Base-by-base conservation (phyloP, 2,797 vertebrate genomes). In the Merluccius polli region DNA sequence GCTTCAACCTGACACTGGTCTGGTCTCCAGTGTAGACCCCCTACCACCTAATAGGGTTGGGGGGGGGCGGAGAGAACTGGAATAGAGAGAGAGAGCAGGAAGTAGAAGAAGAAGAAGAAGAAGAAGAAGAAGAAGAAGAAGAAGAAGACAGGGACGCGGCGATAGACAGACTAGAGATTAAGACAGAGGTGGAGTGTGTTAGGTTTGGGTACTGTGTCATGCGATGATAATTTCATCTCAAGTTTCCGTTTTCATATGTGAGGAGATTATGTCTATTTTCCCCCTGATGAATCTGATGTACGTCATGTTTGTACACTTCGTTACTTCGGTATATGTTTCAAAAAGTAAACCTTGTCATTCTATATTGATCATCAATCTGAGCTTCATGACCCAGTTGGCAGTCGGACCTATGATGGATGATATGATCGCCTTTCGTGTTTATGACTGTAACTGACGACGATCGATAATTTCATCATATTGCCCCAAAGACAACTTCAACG, bases 21-120 rank as follows among this genome's bases (percentile, higher is more conserved):
- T 77, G 83, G 83, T 73, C 82, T 76, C 73, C 76, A 70, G 78
- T 5, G 35, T 15, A 80, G 85, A 75, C 88, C 86, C 89, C 88
- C 73, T 86, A 88, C 41, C 2, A 31, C 72, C 88, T 78, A 77
- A 76, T 73, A 78, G 73, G 41, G 30, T n/a, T 32, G 33, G 29
- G 10, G 27, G 72, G 65, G 32, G n/a, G 44, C 12, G 59, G 52
- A 12, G 10, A 35, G 71, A 16, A 32, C 24, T 29, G 12, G 38
- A 33, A 33, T 35, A 31, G 21, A 35, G n/a, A 33, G 75, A 24
- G 68, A 29, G 41, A 35, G 30, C 11, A 36, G 30, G 59, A 27
- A 15, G 21, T 5, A 48, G 27, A 29, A 52, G 67, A 32, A 27
- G 71, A 44, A 11, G 9, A n/a, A 12, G 13, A 33, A 29, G 65